These are phyloP conservation scores for Dendrophyllia cribrosa DNA, from an alignment of 64 coral and sea anemone genomes.

Conservation along the genomic window DNA sequence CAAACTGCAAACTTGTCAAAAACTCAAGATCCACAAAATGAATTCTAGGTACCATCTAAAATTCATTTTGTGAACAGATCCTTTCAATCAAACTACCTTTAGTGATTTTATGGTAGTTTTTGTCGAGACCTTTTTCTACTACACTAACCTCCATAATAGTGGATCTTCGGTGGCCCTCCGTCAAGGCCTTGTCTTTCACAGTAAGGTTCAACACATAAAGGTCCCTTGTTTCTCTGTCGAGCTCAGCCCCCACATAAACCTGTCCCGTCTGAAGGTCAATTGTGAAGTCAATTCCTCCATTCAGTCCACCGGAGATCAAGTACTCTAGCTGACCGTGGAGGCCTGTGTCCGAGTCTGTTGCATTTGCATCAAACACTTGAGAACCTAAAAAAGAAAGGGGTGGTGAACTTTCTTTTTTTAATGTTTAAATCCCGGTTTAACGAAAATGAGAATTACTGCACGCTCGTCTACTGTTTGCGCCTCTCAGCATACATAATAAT, in stretches of 20 bases:
- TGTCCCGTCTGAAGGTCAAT: slow-evolving; percentile 41
- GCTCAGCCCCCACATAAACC: slow-evolving; percentile 48
- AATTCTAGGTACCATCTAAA: too few species aligned
- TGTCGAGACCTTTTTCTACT: neutral
- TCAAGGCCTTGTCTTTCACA: slow-evolving; percentile 34
- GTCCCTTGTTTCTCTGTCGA: slow-evolving; percentile 66
- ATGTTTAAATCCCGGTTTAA: too few species aligned
- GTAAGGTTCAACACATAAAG: slow-evolving; percentile 65
- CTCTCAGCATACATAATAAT: too few species aligned
- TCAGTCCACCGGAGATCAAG: slow-evolving; percentile 44
- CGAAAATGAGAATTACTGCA: too few species aligned
- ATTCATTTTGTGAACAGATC: too few species aligned
- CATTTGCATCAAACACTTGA: slow-evolving; percentile 52
- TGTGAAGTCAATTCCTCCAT: slow-evolving; percentile 66
- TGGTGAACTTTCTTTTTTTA: too few species aligned
- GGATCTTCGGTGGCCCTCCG: slow-evolving; percentile 15
- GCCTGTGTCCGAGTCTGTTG: slow-evolving; percentile 62
- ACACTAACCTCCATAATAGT: slow-evolving; percentile 21
- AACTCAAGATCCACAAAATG: too few species aligned
- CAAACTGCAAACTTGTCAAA: too few species aligned
- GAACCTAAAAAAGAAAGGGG: neutral
- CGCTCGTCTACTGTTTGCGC: too few species aligned
- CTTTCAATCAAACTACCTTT: too few species aligned
- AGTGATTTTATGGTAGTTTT: neutral
- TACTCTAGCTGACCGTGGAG: slow-evolving; percentile 69